Evolutionary conservation across 23 tunicate genomes (phyloP).

Genomic region (Halocynthia roretzi): DNA sequence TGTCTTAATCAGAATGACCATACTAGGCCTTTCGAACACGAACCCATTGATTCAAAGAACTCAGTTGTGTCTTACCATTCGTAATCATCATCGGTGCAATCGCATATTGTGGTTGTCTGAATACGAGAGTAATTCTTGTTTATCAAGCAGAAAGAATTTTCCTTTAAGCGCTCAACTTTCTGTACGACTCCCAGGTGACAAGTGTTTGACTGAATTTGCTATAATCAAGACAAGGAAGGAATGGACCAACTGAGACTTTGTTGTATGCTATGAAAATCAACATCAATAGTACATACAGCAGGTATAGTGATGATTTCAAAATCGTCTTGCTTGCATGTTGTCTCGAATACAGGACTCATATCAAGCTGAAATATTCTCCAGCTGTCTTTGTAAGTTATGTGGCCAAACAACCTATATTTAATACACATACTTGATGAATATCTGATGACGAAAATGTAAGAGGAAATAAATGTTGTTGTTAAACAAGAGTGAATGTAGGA

Average conservation of each 20-base stretch:
- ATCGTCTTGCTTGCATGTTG: slow-evolving; percentile 53
- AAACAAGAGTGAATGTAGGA: too few relatives aligned
- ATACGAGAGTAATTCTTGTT: slow-evolving; percentile 33
- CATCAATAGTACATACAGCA: neutral
- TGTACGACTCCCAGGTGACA: slow-evolving; percentile 79
- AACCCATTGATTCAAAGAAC: too few relatives aligned
- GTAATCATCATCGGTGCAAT: slow-evolving; percentile 56
- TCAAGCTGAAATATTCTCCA: slow-evolving; percentile 81
- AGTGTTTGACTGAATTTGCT: neutral
- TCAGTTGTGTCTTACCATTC: slow-evolving; percentile 49
- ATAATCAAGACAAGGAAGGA: neutral
- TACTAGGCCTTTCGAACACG: too few relatives aligned
- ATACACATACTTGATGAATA: too few relatives aligned
- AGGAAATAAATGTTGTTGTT: neutral
- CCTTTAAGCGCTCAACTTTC: slow-evolving; percentile 22
- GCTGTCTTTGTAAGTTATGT: slow-evolving; percentile 38
- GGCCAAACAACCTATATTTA: slow-evolving; percentile 43
- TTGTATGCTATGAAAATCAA: neutral
- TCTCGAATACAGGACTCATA: slow-evolving; percentile 35
- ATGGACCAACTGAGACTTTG: neutral
- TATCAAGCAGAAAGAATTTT: slow-evolving; percentile 34
- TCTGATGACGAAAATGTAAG: slow-evolving; percentile 25
- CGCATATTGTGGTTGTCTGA: slow-evolving; percentile 15
- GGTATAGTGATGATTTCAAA: slow-evolving; percentile 42
- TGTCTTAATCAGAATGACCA: too few relatives aligned